Conservation (phyloP, 1,140 invertebrate genomes). For the Ostrea denselamellosa region DNA sequence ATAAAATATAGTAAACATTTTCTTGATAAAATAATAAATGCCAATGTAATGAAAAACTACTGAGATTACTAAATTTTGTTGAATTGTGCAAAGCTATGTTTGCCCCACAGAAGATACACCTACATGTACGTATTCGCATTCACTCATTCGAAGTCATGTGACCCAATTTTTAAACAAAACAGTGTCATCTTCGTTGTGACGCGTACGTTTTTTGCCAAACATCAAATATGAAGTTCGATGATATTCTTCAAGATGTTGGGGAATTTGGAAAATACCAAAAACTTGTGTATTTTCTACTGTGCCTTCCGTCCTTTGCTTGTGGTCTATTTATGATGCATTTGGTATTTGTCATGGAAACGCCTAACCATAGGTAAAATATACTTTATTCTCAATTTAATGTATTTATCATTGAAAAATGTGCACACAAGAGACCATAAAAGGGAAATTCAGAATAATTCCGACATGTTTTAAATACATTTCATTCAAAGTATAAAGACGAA, state of each 20-base stretch:
- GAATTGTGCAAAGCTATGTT: no score
- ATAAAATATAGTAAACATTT: no score
- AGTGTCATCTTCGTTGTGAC: background rate
- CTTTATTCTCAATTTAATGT: no score
- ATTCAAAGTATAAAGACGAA: no score
- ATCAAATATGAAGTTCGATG: conserved; percentile 89
- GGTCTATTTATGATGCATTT: conserved; percentile 84
- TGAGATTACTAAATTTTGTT: no score
- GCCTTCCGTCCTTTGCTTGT: conserved; percentile 86
- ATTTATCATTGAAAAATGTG: no score
- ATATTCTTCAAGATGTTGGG: conserved; percentile 89
- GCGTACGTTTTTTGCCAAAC: background rate
- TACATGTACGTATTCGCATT: background rate
- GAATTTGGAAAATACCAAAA: conserved; percentile 93
- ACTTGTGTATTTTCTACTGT: conserved; percentile 90
- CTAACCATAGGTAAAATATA: conserved; percentile 56
- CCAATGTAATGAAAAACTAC: no score
- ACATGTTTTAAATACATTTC: no score
- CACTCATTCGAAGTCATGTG: conserved; percentile 18
- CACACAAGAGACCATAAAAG: no score
- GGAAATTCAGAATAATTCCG: no score
- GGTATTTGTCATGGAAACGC: conserved; percentile 75
- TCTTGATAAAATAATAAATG: no score
- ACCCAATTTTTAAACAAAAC: background rate
- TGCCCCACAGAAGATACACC: no score